Base-by-base conservation (phyloP, 2,888 invertebrate species). In the Chouioia cunea region DNA sequence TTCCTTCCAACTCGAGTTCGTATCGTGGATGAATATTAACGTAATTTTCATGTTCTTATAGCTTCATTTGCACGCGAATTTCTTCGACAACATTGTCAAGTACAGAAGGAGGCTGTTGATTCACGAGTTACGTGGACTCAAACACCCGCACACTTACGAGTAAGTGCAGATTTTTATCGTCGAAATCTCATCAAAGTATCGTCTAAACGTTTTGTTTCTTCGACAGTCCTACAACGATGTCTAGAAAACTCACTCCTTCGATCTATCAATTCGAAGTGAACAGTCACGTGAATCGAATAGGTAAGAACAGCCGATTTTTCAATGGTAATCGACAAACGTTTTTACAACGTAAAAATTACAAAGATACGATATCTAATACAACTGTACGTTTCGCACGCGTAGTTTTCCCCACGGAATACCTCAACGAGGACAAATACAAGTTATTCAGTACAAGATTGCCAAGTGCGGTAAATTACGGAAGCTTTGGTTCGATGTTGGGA, bases 401-500 rank as follows among this genome's bases (percentile, higher is more conserved):
- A 73, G 73, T 70, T 52, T 63, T 67, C 15, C 73, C 73, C 12
- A 64, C 70, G 6, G 70, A 66, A 36, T 70, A 67, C 43, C 36
- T 73, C 3, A 66, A 73, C 20, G 70, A 70, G 18, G 67, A 66
- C 2, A 73, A 73, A 36, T 70, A 73, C 46, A 67, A 70, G 52
- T 43, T 70, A 10, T 70, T 73, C 43, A 73, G 67, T 18, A n/a
- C 50, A 0, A 66, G 64, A 12, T 52, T 73, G 8, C 73, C 73
- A 18, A 69, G 73, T 18, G 62, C 73, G 10, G 63, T 73, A 1
- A 73, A 67, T 12, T 73, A 73, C 15, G 73, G 73, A 22, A 73
- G 73, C 20, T 73, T 73, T 36, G 73, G 69, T 52, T 70, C 73
- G 0, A 73, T 73, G 73, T 14, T 73, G 12, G 73, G 73, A 14